These are phyloP conservation scores for Istiophorus platypterus DNA, from an alignment of 2,113 vertebrate genomes.

Conservation along the genomic window DNA sequence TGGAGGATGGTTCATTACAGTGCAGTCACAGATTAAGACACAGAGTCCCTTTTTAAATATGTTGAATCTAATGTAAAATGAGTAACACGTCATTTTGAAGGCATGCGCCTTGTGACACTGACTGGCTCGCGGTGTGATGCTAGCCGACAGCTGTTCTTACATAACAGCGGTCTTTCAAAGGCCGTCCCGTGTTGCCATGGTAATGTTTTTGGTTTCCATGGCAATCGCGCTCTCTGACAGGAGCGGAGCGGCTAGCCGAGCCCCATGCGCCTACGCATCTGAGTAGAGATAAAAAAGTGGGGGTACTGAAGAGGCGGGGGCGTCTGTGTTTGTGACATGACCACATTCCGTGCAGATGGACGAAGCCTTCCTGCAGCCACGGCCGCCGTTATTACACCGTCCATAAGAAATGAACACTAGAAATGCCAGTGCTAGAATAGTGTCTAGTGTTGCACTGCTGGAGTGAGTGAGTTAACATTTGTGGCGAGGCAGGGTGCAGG, in stretches of 20 bases:
- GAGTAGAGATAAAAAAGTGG: conserved; percentile 33
- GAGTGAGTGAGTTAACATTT: conserved; percentile 30
- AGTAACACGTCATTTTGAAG: conserved; percentile 22
- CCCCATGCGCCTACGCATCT: conserved; percentile 40
- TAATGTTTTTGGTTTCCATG: conserved; percentile 81
- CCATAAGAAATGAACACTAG: conserved; percentile 19
- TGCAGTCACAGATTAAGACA: background rate
- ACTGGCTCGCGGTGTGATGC: conserved; percentile 34
- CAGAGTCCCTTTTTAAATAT: background rate
- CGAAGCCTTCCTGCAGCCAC: background rate
- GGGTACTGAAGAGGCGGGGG: conserved; percentile 28
- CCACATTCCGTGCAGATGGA: background rate
- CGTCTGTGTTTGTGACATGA: background rate
- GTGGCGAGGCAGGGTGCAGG: conserved; percentile 1
- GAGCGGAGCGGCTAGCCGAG: conserved; percentile 44
- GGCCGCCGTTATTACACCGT: background rate
- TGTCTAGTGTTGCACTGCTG: conserved; percentile 5
- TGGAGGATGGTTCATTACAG: no score
- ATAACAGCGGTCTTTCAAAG: conserved; percentile 67
- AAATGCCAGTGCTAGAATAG: background rate
- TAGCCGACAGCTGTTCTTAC: conserved; percentile 71
- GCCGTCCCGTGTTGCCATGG: conserved; percentile 80
- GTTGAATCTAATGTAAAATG: background rate
- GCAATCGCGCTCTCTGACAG: conserved; percentile 62
- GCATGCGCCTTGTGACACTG: conserved; percentile 25